phyloP scores from a whole-genome alignment of 2,113 vertebrate genomes.

The Toxotes jaculatrix region DNA sequence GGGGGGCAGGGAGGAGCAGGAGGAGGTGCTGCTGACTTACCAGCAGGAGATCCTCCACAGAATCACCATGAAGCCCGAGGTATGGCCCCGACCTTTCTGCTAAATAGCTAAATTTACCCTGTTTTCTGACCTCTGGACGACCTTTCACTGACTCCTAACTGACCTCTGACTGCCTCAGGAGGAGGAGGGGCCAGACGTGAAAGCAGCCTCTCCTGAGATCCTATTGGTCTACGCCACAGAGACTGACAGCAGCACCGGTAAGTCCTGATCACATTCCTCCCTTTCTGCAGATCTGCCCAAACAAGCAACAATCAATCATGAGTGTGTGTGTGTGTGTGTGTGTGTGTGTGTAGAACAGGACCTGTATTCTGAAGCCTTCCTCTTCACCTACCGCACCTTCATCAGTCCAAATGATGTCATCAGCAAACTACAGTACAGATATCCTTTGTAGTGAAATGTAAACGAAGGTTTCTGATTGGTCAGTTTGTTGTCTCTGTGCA shows the following conservation, averaged over 20 bases:
- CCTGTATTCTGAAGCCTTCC: conserved; percentile 94
- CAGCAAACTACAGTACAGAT: conserved; percentile 94
- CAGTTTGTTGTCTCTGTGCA: background rate
- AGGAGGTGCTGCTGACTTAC: conserved; percentile 57
- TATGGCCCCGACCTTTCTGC: background rate
- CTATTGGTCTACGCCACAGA: conserved; percentile 92
- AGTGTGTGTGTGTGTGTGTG: too few relatives aligned
- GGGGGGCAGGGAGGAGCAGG: background rate
- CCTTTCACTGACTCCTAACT: background rate
- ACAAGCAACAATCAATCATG: too few relatives aligned
- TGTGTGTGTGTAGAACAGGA: conserved; percentile 85
- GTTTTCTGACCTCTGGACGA: background rate
- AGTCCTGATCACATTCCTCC: background rate
- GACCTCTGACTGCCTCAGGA: conserved; percentile 80
- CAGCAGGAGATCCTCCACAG: conserved; percentile 43
- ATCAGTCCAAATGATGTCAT: conserved; percentile 92
- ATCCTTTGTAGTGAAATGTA: conserved; percentile 80
- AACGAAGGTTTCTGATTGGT: background rate
- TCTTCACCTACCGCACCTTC: conserved; percentile 94
- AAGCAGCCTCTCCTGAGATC: conserved; percentile 92
- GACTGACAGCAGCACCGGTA: conserved; percentile 79
- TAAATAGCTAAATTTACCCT: background rate
- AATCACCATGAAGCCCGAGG: conserved; percentile 62
- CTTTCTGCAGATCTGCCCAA: too few relatives aligned
- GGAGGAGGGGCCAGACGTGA: conserved; percentile 94